Percentiles rank a stretch among this genome's conserved stretches.
phyloP scores from a whole-genome alignment of 2,888 invertebrate species.

The Drosophila mercatorum region DNA sequence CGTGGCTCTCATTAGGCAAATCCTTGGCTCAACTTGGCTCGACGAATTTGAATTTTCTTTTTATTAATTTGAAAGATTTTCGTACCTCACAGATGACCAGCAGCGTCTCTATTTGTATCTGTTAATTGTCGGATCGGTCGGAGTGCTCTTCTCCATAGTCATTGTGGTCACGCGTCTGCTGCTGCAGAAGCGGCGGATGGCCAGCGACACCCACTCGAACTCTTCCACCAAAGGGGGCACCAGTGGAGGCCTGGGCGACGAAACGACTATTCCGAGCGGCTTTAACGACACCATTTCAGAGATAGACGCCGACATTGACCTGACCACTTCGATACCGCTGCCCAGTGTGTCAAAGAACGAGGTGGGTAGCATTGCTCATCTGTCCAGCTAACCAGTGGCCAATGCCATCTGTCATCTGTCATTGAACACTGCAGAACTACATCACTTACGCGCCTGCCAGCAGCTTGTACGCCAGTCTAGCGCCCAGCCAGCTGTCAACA shows the following conservation, averaged over 20 bases:
- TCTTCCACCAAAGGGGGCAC: slow-evolving; percentile 86
- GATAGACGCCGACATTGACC: slow-evolving; percentile 90
- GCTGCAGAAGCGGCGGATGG: slow-evolving; percentile 88
- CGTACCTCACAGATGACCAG: slow-evolving; percentile 80
- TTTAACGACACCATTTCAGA: slow-evolving; percentile 94
- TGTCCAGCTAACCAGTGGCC: slow-evolving; percentile 9
- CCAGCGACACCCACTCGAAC: slow-evolving; percentile 83
- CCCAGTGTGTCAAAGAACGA: slow-evolving; percentile 85
- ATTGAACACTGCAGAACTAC: slow-evolving; percentile 77
- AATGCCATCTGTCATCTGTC: slow-evolving; percentile 18
- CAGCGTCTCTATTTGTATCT: slow-evolving; percentile 92
- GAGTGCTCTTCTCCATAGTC: slow-evolving; percentile 89
- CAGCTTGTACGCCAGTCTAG: slow-evolving; percentile 82
- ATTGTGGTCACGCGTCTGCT: slow-evolving; percentile 89
- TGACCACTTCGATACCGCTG: slow-evolving; percentile 86
- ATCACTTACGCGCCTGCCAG: slow-evolving; percentile 82
- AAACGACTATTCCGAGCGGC: slow-evolving; percentile 92
- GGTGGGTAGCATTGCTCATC: slow-evolving; percentile 68
- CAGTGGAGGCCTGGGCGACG: slow-evolving; percentile 75
- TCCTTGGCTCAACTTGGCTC: slow-evolving; percentile 36
- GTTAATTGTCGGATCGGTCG: slow-evolving; percentile 89
- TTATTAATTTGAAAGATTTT: slow-evolving; percentile 15
- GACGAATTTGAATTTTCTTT: slow-evolving; percentile 19
- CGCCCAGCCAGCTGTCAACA: slow-evolving; percentile 69
- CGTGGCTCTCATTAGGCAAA: slow-evolving; percentile 27